Conservation (phyloP, 1,140 invertebrate species). For the Magallana angulata region DNA sequence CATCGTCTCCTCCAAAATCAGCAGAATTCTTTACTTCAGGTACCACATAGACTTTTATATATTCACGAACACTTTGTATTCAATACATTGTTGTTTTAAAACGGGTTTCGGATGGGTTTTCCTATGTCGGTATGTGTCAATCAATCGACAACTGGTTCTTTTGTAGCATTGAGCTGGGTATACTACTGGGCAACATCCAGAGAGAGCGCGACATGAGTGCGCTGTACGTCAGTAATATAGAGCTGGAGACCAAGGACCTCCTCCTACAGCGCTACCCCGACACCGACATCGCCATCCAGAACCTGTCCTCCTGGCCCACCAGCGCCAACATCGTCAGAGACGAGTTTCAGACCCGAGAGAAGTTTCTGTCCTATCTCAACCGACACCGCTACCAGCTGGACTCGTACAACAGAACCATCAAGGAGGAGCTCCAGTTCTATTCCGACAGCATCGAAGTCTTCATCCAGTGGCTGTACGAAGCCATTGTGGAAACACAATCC, state of each 20-base stretch:
- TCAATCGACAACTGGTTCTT: neutral
- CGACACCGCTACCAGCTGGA: slow-evolving; percentile 63
- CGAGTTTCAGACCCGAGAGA: slow-evolving; percentile 60
- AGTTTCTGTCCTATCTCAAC: slow-evolving; percentile 61
- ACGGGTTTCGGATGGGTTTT: neutral
- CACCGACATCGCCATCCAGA: slow-evolving; percentile 58
- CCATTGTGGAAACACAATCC: slow-evolving; percentile 62
- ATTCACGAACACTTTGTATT: neutral
- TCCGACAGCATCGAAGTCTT: slow-evolving; percentile 59
- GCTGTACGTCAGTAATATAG: slow-evolving; percentile 61
- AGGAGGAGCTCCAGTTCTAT: slow-evolving; percentile 62
- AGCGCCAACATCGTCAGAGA: slow-evolving; percentile 31
- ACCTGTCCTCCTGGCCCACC: slow-evolving; percentile 60
- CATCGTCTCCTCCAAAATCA: slow-evolving; percentile 50
- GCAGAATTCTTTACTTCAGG: slow-evolving; percentile 55
- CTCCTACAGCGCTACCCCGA: slow-evolving; percentile 62
- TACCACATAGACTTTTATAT: neutral
- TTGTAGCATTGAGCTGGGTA: slow-evolving; percentile 44
- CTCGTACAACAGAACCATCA: slow-evolving; percentile 54
- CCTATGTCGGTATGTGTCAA: neutral
- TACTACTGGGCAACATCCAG: slow-evolving; percentile 61
- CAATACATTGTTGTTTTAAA: neutral
- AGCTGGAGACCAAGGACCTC: slow-evolving; percentile 58
- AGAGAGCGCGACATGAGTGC: slow-evolving; percentile 66
- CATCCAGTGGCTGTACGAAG: slow-evolving; percentile 63